A percentile compares a stretch with the other conserved stretches of the same genome.
phyloP scores from a whole-genome alignment of 2,888 invertebrate species.

The Charanyca ferruginea region DNA sequence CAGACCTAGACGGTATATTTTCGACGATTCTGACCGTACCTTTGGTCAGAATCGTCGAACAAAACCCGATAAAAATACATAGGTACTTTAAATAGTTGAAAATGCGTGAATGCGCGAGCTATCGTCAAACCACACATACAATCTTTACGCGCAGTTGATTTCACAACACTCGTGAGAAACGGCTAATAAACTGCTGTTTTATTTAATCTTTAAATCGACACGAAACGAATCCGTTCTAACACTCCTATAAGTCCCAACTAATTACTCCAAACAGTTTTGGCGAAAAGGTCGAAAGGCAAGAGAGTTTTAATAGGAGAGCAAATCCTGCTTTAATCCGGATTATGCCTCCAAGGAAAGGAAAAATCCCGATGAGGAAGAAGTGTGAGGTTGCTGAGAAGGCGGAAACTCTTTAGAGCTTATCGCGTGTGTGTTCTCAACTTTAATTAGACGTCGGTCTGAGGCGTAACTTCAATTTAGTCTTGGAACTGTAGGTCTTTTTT shows the following conservation, averaged over 20 bases:
- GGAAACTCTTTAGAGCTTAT: constrained; percentile 51
- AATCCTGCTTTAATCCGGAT: constrained; percentile 67
- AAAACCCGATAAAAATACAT: not conserved
- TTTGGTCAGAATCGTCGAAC: not conserved
- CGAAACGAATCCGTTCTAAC: constrained; percentile 43
- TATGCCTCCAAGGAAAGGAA: constrained; percentile 52
- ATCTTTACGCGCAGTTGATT: constrained; percentile 24
- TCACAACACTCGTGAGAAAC: constrained; percentile 21
- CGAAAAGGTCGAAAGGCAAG: constrained; percentile 64
- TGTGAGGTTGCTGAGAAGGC: constrained; percentile 47
- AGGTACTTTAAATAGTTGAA: not conserved
- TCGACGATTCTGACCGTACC: too few species aligned
- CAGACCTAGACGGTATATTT: constrained; percentile 8
- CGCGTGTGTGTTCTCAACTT: constrained; percentile 54
- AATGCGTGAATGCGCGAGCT: constrained; percentile 4
- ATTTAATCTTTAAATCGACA: constrained; percentile 31
- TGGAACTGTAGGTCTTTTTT: constrained; percentile 7
- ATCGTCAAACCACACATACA: constrained; percentile 5
- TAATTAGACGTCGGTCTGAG: constrained; percentile 57
- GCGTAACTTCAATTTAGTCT: constrained; percentile 32
- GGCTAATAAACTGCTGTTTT: constrained; percentile 31
- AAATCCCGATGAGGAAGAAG: constrained; percentile 53
- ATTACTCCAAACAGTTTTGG: constrained; percentile 58
- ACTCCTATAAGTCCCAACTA: constrained; percentile 51
- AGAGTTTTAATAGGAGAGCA: constrained; percentile 73